phyloP scores from a whole-genome alignment of 1,140 invertebrate species.

The Brachionus rubens region DNA sequence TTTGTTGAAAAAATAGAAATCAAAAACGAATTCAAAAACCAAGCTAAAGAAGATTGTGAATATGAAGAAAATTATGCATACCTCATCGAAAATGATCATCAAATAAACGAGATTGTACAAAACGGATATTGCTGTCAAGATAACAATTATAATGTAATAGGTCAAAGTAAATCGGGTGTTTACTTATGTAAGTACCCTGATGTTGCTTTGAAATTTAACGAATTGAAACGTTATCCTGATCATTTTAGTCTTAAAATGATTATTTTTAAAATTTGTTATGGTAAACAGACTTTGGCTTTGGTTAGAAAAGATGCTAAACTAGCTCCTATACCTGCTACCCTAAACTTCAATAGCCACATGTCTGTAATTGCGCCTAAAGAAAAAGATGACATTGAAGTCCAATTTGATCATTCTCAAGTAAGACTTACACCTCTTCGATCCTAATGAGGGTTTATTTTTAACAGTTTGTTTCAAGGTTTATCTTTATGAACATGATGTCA shows the following conservation, averaged over 20 bases:
- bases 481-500: constrained; percentile 31
- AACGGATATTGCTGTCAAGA: constrained; percentile 24
- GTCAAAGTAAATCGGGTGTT: constrained; percentile 30
- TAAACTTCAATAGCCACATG: constrained; percentile 27
- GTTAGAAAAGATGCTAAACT: constrained; percentile 35
- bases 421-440: too few species aligned
- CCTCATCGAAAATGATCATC: constrained; percentile 32
- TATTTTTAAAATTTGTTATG: constrained; percentile 33
- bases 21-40: constrained; percentile 13
- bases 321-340: constrained; percentile 6
- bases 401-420: constrained; percentile 43
- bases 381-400: constrained; percentile 16
- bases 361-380: constrained; percentile 35
- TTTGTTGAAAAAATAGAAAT: not conserved
- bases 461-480: constrained; percentile 22
- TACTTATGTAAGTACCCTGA: constrained; percentile 30
- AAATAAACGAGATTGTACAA: constrained; percentile 3
- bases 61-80: constrained; percentile 20
- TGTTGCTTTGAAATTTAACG: not conserved
- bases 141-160: constrained; percentile 23
- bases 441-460: too few species aligned
- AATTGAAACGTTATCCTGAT: not conserved
- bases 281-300: constrained; percentile 24
- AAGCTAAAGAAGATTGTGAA: constrained; percentile 14
- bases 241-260: constrained; percentile 37